phyloP scores from a whole-genome alignment of 2,113 vertebrate genomes.

The Phrynosoma blainvillii region DNA sequence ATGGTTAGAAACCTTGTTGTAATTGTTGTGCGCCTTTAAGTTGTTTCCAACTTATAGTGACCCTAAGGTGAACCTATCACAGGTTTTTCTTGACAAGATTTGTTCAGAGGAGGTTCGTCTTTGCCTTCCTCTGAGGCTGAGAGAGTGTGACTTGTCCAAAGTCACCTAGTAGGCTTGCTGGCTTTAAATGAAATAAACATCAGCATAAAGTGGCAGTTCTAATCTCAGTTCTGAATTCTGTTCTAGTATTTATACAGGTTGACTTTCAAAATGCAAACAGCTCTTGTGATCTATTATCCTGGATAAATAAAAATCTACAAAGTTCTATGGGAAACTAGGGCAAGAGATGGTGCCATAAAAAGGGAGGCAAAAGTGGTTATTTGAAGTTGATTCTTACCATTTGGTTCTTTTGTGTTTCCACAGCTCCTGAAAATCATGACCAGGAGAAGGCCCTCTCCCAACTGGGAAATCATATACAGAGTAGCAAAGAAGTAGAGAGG shows the following conservation, averaged over 20 bases:
- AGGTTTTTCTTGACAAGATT: too few species aligned
- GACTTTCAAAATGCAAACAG: neutral
- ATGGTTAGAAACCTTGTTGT: too few species aligned
- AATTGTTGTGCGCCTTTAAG: too few species aligned
- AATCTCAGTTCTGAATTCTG: neutral
- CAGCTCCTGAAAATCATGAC: conserved; percentile 75
- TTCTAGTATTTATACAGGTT: neutral
- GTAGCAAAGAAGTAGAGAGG: conserved; percentile 86
- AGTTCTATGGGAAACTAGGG: neutral
- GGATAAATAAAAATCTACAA: neutral
- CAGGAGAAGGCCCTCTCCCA: conserved; percentile 80
- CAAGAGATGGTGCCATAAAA: neutral
- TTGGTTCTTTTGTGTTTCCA: conserved; percentile 66
- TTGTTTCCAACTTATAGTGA: too few species aligned
- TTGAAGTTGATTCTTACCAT: conserved; percentile 39
- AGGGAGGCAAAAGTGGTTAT: neutral
- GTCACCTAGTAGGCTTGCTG: too few species aligned
- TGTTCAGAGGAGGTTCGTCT: too few species aligned
- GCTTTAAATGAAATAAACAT: too few species aligned
- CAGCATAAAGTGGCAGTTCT: neutral
- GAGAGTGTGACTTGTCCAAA: too few species aligned
- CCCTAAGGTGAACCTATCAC: too few species aligned
- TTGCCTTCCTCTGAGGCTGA: too few species aligned
- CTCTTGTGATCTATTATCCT: neutral
- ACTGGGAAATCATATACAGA: conserved; percentile 82